A percentile compares a stretch with the other conserved stretches of the same genome.
phyloP scores from a whole-genome alignment of 64 coral and sea anemone species.

The Dendrophyllia cribrosa region DNA sequence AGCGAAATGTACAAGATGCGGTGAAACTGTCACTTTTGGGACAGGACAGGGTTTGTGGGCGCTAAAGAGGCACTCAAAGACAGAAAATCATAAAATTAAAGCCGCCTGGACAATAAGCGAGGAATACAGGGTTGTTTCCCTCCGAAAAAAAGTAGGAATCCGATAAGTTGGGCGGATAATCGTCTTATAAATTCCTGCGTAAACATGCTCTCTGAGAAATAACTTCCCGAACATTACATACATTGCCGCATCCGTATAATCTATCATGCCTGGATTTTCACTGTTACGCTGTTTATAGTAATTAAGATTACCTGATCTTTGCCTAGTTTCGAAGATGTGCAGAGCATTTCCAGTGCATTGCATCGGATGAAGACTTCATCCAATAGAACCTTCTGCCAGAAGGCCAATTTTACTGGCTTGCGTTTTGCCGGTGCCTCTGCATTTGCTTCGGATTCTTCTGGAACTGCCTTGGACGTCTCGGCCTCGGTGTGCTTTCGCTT shows the following conservation, averaged over 20 bases:
- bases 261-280: background rate
- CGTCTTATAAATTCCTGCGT: background rate
- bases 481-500: background rate
- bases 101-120: conserved; percentile 9
- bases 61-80: background rate
- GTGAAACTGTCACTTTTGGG: background rate
- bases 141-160: background rate
- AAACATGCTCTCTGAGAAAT: background rate
- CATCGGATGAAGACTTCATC: background rate
- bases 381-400: background rate
- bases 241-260: background rate
- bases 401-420: background rate
- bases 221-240: too few species aligned
- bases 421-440: background rate
- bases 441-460: background rate
- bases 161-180: background rate
- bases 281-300: too few species aligned
- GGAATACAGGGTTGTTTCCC: background rate
- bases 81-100: background rate
- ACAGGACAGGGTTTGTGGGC: background rate
- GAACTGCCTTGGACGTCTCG: background rate
- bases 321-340: background rate
- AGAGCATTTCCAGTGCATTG: background rate
- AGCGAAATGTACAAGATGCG: background rate
- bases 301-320: background rate